Evolutionary conservation across 1,140 invertebrate genomes (phyloP).

Genomic region (Pogonognathellus flavescens): DNA sequence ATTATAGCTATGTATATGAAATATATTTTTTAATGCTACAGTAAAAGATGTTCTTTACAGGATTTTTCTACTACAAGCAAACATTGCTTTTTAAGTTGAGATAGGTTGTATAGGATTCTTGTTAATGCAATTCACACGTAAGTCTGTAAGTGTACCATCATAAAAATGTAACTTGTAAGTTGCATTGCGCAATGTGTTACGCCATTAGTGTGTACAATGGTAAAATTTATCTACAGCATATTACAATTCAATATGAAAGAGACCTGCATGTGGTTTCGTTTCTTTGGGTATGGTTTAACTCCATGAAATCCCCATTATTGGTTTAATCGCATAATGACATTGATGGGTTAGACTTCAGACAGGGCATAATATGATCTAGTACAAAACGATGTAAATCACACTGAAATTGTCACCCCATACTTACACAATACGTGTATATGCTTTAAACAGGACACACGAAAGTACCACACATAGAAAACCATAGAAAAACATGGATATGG

Average conservation of each 20-base stretch:
- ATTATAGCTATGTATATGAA: too few species aligned
- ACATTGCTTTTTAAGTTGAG: too few species aligned
- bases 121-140: too few species aligned
- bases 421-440: neutral
- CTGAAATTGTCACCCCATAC: slow-evolving; percentile 12
- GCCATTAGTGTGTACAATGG: too few species aligned
- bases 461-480: neutral
- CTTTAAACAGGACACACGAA: neutral
- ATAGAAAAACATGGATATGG: neutral
- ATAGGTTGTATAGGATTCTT: too few species aligned
- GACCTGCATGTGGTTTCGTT: neutral
- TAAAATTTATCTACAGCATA: neutral
- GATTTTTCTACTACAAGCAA: too few species aligned
- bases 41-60: too few species aligned
- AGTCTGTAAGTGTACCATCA: too few species aligned
- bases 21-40: too few species aligned
- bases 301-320: neutral
- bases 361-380: neutral
- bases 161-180: too few species aligned
- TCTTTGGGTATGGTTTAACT: neutral
- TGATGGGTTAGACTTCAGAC: neutral
- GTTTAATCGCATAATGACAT: slow-evolving; percentile 39
- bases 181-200: too few species aligned
- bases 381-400: slow-evolving; percentile 18
- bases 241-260: neutral